Percentiles rank a stretch among this genome's conserved stretches.
These are phyloP conservation scores for Cassiopea xamachana DNA, from an alignment of 30 jellyfish, hydroid and myxozoan species.

Conservation along the genomic window DNA sequence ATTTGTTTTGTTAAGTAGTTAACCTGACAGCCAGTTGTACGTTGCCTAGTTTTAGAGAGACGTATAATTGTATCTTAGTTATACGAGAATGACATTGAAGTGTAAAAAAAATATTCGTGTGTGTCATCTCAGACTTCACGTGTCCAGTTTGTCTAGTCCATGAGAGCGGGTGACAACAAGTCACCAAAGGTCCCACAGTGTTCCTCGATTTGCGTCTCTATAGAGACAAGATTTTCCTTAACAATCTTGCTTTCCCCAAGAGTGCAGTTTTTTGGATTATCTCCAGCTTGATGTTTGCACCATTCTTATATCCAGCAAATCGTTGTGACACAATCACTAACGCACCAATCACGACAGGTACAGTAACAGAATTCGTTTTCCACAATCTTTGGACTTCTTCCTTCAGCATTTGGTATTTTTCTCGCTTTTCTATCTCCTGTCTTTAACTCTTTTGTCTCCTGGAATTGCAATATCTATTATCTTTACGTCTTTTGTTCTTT, in stretches of 20 bases:
- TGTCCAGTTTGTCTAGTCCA: not conserved
- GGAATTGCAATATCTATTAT: conserved; percentile 8
- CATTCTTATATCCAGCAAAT: not conserved
- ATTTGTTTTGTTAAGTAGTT: no score
- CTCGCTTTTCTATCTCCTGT: not conserved
- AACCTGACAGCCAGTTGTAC: no score
- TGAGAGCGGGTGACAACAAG: not conserved
- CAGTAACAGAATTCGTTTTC: not conserved
- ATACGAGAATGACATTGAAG: no score
- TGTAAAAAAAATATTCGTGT: not conserved
- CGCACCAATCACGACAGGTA: not conserved
- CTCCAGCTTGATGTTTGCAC: not conserved
- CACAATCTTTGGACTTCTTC: not conserved
- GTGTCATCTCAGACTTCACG: not conserved
- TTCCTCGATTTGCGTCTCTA: not conserved
- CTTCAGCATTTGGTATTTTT: conserved; percentile 19
- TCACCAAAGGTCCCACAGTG: not conserved
- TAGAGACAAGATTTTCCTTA: conserved; percentile 1
- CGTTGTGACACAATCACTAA: not conserved
- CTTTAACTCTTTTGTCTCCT: conserved; percentile 5
- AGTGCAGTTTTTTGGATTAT: not conserved
- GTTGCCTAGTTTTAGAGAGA: no score
- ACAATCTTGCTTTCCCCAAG: conserved; percentile 1
- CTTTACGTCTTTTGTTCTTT: not conserved
- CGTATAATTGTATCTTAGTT: no score